phyloP scores from a whole-genome alignment of 2,888 invertebrate genomes.

The Ctenicera cuprea region DNA sequence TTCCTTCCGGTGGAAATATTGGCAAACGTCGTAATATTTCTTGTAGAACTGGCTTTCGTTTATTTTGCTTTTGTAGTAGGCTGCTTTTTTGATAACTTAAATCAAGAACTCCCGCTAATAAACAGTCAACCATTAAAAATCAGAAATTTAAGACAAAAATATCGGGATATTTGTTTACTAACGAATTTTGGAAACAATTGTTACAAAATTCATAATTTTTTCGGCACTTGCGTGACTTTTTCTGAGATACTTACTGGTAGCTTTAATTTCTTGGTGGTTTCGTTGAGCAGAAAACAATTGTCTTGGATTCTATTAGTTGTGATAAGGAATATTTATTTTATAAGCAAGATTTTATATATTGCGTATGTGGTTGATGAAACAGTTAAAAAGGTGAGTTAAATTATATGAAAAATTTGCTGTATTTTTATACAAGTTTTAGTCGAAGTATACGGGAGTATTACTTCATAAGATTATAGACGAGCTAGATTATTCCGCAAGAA shows the following conservation, averaged over 20 bases:
- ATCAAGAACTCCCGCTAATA: background rate
- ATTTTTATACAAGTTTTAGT: background rate
- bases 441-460: background rate
- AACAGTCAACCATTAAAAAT: background rate
- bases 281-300: background rate
- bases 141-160: background rate
- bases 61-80: background rate
- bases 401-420: background rate
- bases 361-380: conserved; percentile 3
- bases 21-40: background rate
- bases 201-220: conserved; percentile 1
- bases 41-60: background rate
- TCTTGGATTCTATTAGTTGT: background rate
- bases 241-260: background rate
- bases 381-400: background rate
- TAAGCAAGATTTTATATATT: background rate
- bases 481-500: background rate
- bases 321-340: background rate
- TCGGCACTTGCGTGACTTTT: conserved; percentile 2
- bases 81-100: background rate
- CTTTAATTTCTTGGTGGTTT: conserved; percentile 3
- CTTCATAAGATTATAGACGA: conserved; percentile 1
- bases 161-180: conserved; percentile 1
- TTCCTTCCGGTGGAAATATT: background rate
- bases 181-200: conserved; percentile 3